Evolutionary conservation across 2,888 invertebrate species (phyloP).

Genomic region (Frankliniella fusca): DNA sequence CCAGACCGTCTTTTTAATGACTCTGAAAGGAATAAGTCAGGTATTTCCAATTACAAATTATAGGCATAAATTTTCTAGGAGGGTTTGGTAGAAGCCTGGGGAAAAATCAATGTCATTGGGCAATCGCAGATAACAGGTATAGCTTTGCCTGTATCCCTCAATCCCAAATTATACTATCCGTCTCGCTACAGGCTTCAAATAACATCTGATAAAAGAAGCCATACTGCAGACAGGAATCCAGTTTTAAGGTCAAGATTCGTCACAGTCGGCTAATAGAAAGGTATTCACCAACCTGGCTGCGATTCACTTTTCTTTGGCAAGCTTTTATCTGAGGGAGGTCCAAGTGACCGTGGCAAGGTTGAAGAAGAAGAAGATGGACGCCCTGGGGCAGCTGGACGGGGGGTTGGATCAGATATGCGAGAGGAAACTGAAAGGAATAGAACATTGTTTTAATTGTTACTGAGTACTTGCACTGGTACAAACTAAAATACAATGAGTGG

Average conservation of each 20-base stretch:
- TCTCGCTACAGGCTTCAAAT: not conserved
- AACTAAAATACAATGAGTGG: too few relatives aligned
- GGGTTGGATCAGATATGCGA: not conserved
- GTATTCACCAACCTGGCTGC: not conserved
- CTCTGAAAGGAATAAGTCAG: not conserved
- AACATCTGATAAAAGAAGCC: too few relatives aligned
- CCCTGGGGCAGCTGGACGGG: not conserved
- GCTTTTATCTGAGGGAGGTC: not conserved
- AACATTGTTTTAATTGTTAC: not conserved
- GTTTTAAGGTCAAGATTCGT: too few relatives aligned
- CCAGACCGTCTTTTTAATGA: not conserved
- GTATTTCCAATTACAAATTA: too few relatives aligned
- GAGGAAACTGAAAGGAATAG: not conserved
- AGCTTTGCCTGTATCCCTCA: not conserved
- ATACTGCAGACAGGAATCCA: too few relatives aligned
- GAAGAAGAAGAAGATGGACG: not conserved
- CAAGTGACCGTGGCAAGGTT: not conserved
- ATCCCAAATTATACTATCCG: not conserved
- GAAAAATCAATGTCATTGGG: not conserved
- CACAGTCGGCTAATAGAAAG: not conserved
- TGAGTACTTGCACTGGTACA: too few relatives aligned
- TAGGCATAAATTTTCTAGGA: too few relatives aligned
- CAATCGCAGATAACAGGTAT: constrained; percentile 2
- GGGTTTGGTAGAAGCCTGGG: not conserved
- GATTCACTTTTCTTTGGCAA: not conserved